Conservation (phyloP, 2,888 invertebrate genomes). For the Bhutanitis thaidina region DNA sequence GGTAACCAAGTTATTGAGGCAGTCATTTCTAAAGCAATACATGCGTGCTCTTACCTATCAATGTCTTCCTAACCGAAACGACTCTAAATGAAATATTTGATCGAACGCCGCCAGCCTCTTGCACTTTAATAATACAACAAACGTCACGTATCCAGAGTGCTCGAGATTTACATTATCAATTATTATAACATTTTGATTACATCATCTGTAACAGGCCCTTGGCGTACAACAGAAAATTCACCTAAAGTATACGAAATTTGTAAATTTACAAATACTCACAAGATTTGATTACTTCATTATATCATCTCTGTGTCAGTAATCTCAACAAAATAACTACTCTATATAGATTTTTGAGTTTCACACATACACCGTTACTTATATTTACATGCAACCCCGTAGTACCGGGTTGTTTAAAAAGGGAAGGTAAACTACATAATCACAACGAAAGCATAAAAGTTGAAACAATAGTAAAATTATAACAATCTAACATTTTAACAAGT, state of each 20-base stretch:
- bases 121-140: not conserved
- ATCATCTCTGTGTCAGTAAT: not conserved
- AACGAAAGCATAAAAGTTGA: slow-evolving; percentile 22
- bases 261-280: slow-evolving; percentile 11
- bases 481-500: not conserved
- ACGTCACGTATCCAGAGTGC: not conserved
- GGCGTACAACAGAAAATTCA: not conserved
- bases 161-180: not conserved
- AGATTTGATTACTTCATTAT: not conserved
- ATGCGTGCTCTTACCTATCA: not conserved
- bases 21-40: not conserved
- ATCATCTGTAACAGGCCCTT: not conserved
- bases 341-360: not conserved
- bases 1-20: slow-evolving; percentile 2
- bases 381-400: not conserved
- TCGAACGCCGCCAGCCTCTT: not conserved
- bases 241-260: slow-evolving; percentile 7
- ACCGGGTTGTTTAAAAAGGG: not conserved
- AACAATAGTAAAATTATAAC: not conserved
- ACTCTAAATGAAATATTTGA: not conserved
- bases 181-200: not conserved
- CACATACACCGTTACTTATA: not conserved
- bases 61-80: not conserved
- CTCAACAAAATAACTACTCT: not conserved
- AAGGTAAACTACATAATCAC: slow-evolving; percentile 13